Evolutionary conservation across 2,888 invertebrate genomes (phyloP).

Genomic region (Disparrhopalites patrizii): DNA sequence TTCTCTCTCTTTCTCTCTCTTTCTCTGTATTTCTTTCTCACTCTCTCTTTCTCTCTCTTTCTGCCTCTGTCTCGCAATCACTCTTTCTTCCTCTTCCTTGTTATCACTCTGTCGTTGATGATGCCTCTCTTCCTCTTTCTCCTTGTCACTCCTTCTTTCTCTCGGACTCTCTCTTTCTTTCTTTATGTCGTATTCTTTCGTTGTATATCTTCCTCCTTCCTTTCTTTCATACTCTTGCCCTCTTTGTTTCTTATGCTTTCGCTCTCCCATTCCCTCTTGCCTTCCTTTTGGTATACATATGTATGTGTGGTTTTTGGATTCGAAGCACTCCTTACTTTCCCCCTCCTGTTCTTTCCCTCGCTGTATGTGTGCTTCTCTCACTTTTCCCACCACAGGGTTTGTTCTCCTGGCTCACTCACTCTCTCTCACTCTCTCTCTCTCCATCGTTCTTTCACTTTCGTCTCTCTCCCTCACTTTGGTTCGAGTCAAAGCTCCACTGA

Average conservation of each 20-base stretch:
- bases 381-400: neutral
- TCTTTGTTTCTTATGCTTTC: neutral
- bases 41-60: neutral
- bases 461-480: neutral
- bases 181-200: too few relatives aligned
- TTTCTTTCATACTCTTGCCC: neutral
- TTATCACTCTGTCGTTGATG: too few relatives aligned
- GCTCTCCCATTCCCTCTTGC: neutral
- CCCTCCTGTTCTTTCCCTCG: neutral
- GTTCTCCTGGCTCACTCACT: too few relatives aligned
- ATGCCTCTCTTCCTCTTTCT: too few relatives aligned
- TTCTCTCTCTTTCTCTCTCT: neutral
- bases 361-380: neutral
- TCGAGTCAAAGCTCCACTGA: neutral
- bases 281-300: neutral
- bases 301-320: slow-evolving; percentile 9
- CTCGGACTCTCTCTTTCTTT: neutral
- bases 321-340: neutral
- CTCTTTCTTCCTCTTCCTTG: too few relatives aligned
- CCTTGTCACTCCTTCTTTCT: neutral
- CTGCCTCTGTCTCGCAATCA: too few relatives aligned
- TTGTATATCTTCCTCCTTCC: neutral
- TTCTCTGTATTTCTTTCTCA: neutral
- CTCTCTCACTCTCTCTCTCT: slow-evolving; percentile 1
- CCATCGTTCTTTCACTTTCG: neutral